A percentile compares a stretch with the other conserved stretches of the same genome.
Evolutionary conservation across 2,888 invertebrate genomes (phyloP).

Genomic region (Lithosia quadra): DNA sequence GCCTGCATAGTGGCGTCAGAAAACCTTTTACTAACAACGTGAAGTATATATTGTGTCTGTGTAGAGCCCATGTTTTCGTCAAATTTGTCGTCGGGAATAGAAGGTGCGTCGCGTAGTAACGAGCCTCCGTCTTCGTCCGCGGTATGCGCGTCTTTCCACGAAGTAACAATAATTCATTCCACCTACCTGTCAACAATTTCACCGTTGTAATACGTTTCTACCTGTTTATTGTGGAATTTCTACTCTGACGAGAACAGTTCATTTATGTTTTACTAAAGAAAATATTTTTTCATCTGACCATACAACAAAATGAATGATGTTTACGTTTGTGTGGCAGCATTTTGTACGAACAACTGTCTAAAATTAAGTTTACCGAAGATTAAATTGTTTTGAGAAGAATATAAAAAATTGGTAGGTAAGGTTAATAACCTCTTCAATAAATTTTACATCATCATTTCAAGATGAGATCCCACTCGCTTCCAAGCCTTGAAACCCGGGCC

Average conservation of each 20-base stretch:
- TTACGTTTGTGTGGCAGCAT: background rate
- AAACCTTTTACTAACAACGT: constrained; percentile 22
- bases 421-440: too few species aligned
- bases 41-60: constrained; percentile 34
- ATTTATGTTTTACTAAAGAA: constrained; percentile 16
- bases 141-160: constrained; percentile 43
- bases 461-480: too few species aligned
- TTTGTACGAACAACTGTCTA: constrained; percentile 16
- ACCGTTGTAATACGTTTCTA: constrained; percentile 35
- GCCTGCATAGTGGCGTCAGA: background rate
- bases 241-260: constrained; percentile 15
- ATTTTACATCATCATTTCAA: too few species aligned
- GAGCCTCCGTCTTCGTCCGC: constrained; percentile 51
- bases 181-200: constrained; percentile 55
- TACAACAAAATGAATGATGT: constrained; percentile 2
- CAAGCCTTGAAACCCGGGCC: too few species aligned
- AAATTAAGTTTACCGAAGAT: background rate
- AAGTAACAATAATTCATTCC: constrained; percentile 60
- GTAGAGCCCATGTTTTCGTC: constrained; percentile 47
- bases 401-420: too few species aligned
- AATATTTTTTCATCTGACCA: background rate
- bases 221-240: constrained; percentile 30
- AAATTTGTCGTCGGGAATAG: constrained; percentile 52
- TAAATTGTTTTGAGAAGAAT: background rate
- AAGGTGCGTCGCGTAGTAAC: constrained; percentile 47